phyloP scores from a whole-genome alignment of 2,113 vertebrate genomes.

The Neolamprologus modestus region DNA sequence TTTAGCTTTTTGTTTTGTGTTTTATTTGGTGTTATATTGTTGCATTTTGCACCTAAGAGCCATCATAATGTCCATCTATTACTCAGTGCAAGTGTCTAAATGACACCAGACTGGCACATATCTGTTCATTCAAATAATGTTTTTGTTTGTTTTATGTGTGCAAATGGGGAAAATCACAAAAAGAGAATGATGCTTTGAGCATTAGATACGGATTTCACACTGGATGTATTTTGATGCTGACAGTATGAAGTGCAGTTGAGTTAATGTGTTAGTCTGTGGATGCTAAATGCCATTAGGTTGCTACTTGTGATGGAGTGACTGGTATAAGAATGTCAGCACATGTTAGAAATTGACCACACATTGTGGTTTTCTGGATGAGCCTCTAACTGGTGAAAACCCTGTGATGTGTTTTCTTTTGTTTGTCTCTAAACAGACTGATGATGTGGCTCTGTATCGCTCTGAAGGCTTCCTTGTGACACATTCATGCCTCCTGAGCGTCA shows the following conservation, averaged over 20 bases:
- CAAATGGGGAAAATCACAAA: neutral
- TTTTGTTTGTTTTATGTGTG: neutral
- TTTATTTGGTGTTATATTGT: neutral
- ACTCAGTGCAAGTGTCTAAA: neutral
- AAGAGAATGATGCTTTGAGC: neutral
- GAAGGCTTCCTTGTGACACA: constrained; percentile 49
- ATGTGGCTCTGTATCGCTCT: neutral
- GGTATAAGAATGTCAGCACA: neutral
- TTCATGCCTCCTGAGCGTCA: constrained; percentile 3
- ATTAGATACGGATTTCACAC: neutral
- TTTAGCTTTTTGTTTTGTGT: neutral
- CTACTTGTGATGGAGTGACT: neutral
- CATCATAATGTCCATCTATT: neutral
- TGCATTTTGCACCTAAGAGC: neutral
- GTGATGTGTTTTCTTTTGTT: neutral
- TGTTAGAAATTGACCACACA: neutral
- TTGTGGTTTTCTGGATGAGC: neutral
- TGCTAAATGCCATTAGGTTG: neutral
- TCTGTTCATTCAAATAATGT: neutral
- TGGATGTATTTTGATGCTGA: neutral
- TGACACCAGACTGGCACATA: neutral
- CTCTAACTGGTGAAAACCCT: neutral
- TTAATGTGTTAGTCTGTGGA: neutral
- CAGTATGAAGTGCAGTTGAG: neutral
- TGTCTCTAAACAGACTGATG: neutral